Percentiles rank a stretch among this genome's conserved stretches.
Conservation (phyloP, 2,888 invertebrate genomes). For the Drosophila infuscata region DNA sequence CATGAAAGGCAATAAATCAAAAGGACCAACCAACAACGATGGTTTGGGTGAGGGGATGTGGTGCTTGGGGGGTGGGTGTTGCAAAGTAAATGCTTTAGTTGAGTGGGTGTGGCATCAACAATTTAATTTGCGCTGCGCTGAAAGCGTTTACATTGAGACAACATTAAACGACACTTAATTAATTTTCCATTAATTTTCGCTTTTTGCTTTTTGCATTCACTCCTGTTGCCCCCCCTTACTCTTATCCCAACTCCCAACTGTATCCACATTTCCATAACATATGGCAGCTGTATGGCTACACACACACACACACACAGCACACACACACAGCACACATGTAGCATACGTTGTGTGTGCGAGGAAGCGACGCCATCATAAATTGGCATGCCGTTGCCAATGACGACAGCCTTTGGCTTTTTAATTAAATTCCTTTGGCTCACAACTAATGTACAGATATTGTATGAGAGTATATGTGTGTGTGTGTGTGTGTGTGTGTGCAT, state of each 20-base stretch:
- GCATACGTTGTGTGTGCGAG: slow-evolving; percentile 31
- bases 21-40: slow-evolving; percentile 33
- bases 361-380: slow-evolving; percentile 58
- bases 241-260: neutral
- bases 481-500: neutral
- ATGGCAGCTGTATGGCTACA: neutral
- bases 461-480: neutral
- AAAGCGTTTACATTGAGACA: slow-evolving; percentile 78
- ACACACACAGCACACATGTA: slow-evolving; percentile 10
- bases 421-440: slow-evolving; percentile 52
- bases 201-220: slow-evolving; percentile 40
- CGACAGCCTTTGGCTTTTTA: slow-evolving; percentile 46
- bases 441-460: slow-evolving; percentile 36
- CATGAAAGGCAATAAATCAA: slow-evolving; percentile 75
- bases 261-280: slow-evolving; percentile 1
- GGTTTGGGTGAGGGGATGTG: neutral
- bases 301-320: neutral
- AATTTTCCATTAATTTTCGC: slow-evolving; percentile 76
- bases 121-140: slow-evolving; percentile 74
- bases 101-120: slow-evolving; percentile 53
- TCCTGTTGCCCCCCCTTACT: neutral
- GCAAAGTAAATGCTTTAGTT: neutral
- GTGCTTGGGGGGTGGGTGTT: neutral
- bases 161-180: slow-evolving; percentile 77
- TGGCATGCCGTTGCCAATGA: slow-evolving; percentile 62